These are phyloP conservation scores for Crambe crambe DNA, from an alignment of 37 sponge, comb jelly and placozoan genomes.

Conservation along the genomic window DNA sequence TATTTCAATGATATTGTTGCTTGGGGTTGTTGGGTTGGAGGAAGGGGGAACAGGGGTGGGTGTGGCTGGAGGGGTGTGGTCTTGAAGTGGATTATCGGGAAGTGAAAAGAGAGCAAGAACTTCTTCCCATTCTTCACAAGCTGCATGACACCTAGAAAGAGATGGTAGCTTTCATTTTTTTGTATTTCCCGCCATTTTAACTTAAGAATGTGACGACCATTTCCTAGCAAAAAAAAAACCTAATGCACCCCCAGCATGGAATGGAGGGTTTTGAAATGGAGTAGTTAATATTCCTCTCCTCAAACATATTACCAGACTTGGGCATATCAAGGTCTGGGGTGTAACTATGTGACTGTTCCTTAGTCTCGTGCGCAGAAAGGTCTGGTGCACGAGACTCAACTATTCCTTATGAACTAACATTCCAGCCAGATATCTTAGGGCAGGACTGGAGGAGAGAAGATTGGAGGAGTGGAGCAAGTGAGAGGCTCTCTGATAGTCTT, in stretches of 20 bases:
- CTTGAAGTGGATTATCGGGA: neutral
- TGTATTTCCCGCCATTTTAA: too few relatives aligned
- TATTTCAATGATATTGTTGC: neutral
- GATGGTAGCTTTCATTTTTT: too few relatives aligned
- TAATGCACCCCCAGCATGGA: too few relatives aligned
- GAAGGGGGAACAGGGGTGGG: neutral
- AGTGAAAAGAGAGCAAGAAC: constrained; percentile 34
- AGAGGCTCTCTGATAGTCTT: constrained; percentile 62
- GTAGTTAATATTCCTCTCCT: too few relatives aligned
- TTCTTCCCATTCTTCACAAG: constrained; percentile 69
- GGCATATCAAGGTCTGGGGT: too few relatives aligned
- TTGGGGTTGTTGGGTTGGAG: neutral
- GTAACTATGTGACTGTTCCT: too few relatives aligned
- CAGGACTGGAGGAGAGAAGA: neutral
- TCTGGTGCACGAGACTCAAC: too few relatives aligned
- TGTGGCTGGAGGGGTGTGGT: neutral
- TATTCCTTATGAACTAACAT: constrained; percentile 8
- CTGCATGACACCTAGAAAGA: constrained; percentile 50
- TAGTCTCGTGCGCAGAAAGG: too few relatives aligned
- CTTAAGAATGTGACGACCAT: too few relatives aligned
- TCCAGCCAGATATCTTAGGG: constrained; percentile 68
- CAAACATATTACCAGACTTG: too few relatives aligned
- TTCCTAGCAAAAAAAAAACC: too few relatives aligned
- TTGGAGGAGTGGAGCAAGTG: constrained; percentile 33
- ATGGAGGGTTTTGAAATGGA: too few relatives aligned